Evolutionary conservation across 2,888 invertebrate species (phyloP).

Genomic region (Cryptus viduatorius): DNA sequence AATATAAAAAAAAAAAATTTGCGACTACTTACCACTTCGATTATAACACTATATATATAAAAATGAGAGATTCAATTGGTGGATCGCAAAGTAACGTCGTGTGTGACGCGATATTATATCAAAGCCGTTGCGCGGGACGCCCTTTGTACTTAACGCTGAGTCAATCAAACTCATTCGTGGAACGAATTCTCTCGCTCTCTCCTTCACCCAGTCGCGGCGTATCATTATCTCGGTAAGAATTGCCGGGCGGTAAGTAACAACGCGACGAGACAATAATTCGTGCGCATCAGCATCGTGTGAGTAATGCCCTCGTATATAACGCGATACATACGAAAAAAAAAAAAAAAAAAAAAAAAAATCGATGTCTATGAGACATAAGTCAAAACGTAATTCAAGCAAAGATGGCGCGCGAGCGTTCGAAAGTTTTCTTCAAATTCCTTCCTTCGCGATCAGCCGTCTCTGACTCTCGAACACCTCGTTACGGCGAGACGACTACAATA

Average conservation of each 20-base stretch:
- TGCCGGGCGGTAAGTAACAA: conserved; percentile 23
- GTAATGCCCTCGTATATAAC: conserved; percentile 33
- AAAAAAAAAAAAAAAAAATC: conserved; percentile 16
- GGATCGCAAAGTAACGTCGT: not conserved
- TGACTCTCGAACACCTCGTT: conserved; percentile 55
- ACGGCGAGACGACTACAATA: conserved; percentile 41
- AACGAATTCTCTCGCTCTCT: conserved; percentile 44
- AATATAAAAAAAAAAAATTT: not conserved
- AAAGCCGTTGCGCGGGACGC: conserved; percentile 27
- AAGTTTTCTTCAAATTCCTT: conserved; percentile 62
- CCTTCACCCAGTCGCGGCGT: conserved; percentile 43
- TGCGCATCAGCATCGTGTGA: conserved; percentile 22
- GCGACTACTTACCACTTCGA: not conserved
- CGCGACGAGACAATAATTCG: conserved; percentile 52
- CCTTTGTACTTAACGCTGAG: conserved; percentile 58
- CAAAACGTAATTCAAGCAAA: not conserved
- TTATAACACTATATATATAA: not conserved
- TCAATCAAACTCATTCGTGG: conserved; percentile 62
- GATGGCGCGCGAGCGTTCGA: conserved; percentile 38
- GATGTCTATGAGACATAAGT: not conserved
- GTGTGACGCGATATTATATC: not conserved
- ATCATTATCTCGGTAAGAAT: conserved; percentile 56
- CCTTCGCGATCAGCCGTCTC: conserved; percentile 22
- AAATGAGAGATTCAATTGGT: not conserved
- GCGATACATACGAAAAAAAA: conserved; percentile 37